Percentiles rank a stretch among this genome's conserved stretches.
phyloP scores from a whole-genome alignment of 2,888 invertebrate species.

The Blomia tropicalis region DNA sequence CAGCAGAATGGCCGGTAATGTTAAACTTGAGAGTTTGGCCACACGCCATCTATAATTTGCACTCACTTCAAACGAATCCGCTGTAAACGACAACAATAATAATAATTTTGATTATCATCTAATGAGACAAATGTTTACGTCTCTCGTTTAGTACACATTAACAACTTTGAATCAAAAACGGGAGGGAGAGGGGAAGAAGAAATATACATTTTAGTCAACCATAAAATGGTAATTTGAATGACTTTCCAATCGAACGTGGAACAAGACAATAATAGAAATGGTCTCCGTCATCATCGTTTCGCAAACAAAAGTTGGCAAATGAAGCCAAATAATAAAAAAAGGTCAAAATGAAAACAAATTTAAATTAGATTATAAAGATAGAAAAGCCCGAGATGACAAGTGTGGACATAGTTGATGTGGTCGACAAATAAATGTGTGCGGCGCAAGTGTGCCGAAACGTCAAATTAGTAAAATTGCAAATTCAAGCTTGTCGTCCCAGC shows the following conservation, averaged over 20 bases:
- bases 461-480: conserved; percentile 10
- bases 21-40: conserved; percentile 35
- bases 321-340: neutral
- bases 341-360: neutral
- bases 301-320: neutral
- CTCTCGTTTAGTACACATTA: neutral
- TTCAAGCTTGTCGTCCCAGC: neutral
- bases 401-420: conserved; percentile 4
- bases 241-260: neutral
- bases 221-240: too few species aligned
- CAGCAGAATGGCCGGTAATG: conserved; percentile 35
- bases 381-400: neutral
- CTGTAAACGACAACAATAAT: conserved; percentile 11
- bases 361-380: conserved; percentile 14
- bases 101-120: neutral
- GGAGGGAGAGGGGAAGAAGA: neutral
- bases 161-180: neutral
- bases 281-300: neutral
- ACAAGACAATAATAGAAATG: neutral
- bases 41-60: conserved; percentile 26
- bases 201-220: neutral
- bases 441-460: neutral
- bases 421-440: neutral
- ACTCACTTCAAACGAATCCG: conserved; percentile 23
- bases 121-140: neutral